Evolutionary conservation across 37 sponge, comb jelly and placozoan species (phyloP).

Genomic region (Aplysina aerophoba): DNA sequence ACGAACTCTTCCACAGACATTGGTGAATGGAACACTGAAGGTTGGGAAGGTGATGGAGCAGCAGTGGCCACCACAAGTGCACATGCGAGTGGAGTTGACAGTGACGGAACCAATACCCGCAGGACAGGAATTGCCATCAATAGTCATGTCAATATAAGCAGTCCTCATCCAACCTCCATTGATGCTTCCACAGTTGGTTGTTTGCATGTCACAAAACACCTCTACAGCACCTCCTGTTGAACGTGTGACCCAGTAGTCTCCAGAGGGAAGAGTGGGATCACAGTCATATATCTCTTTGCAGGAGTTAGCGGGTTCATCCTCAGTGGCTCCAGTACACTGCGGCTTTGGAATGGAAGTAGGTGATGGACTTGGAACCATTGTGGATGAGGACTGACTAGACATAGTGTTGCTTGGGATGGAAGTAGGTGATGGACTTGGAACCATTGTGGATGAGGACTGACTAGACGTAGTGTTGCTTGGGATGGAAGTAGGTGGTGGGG

Average conservation of each 20-base stretch:
- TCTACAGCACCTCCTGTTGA: neutral
- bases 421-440: neutral
- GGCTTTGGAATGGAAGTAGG: neutral
- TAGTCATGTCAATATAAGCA: too few relatives aligned
- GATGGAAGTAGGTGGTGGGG: neutral
- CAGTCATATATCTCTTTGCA: neutral
- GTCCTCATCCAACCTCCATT: neutral
- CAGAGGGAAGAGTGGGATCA: neutral
- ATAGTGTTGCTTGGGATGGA: neutral
- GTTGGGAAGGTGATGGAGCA: too few relatives aligned
- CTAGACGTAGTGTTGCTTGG: neutral
- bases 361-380: neutral
- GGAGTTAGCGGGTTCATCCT: neutral
- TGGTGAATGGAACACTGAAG: too few relatives aligned
- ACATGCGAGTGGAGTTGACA: too few relatives aligned
- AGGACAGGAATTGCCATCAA: too few relatives aligned
- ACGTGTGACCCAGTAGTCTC: conserved; percentile 10
- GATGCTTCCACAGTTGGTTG: conserved; percentile 1
- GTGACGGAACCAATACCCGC: too few relatives aligned
- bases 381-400: too few relatives aligned
- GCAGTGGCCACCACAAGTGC: too few relatives aligned
- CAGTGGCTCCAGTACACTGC: neutral
- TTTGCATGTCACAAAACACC: neutral
- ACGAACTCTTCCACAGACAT: too few relatives aligned
- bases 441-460: neutral